Evolutionary conservation across 2,113 vertebrate species (phyloP).

Genomic region (Tonatia bakeri): DNA sequence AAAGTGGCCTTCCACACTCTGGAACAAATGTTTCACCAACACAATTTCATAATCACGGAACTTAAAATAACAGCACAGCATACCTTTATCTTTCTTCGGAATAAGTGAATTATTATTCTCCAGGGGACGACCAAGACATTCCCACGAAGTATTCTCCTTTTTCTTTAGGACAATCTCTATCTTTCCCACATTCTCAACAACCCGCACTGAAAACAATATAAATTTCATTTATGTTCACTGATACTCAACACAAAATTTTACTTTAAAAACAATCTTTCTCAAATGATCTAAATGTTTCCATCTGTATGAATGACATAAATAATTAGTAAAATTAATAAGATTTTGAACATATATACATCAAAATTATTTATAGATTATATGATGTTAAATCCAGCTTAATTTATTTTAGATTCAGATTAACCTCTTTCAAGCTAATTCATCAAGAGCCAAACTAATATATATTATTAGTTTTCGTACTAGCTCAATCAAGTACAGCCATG

Average conservation of each 20-base stretch:
- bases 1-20: background rate
- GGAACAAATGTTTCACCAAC: background rate
- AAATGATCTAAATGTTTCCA: background rate
- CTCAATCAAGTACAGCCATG: background rate
- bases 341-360: background rate
- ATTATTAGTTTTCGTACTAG: background rate
- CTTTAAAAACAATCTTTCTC: background rate
- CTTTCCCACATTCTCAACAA: constrained; percentile 87
- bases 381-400: background rate
- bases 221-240: constrained; percentile 25
- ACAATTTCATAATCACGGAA: background rate
- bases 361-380: constrained; percentile 9
- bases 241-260: background rate
- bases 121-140: constrained; percentile 83
- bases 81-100: constrained; percentile 86
- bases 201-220: constrained; percentile 82
- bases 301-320: background rate
- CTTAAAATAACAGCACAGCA: background rate
- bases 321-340: background rate
- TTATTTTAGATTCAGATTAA: constrained; percentile 11
- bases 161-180: constrained; percentile 90
- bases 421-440: constrained; percentile 17
- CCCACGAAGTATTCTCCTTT: constrained; percentile 82
- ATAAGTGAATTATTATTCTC: constrained; percentile 87
- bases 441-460: background rate